A percentile compares a stretch with the other conserved stretches of the same genome.
Evolutionary conservation across 2,113 vertebrate species (phyloP).

Genomic region (Lagenorhynchus albirostris): DNA sequence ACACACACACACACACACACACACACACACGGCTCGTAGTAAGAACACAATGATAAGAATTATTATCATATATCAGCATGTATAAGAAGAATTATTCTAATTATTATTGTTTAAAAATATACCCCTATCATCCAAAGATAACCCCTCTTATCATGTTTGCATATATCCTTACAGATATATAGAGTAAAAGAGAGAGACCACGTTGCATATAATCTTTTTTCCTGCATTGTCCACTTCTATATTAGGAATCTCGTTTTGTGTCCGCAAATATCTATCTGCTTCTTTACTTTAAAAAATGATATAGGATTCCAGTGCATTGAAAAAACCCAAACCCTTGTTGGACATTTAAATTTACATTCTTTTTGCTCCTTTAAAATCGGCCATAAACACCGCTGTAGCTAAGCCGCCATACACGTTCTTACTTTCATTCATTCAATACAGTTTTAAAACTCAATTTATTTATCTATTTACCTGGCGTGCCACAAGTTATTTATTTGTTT

Average conservation of each 20-base stretch:
- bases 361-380: not conserved
- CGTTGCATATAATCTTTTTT: fast-evolving
- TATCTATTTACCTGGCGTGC: not conserved
- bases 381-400: not conserved
- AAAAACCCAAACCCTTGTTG: not conserved
- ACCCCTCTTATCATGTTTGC: not conserved
- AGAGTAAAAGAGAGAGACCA: not conserved
- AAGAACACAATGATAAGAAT: not conserved
- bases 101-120: not conserved
- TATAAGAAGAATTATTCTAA: not conserved
- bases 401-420: not conserved
- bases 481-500: not conserved
- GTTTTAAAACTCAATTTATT: not conserved
- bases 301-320: not conserved
- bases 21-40: too few species aligned
- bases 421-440: not conserved
- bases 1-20: not conserved
- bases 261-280: not conserved
- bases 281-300: not conserved
- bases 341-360: not conserved
- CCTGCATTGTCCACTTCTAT: not conserved
- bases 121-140: not conserved
- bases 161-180: not conserved
- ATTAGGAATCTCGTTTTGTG: not conserved
- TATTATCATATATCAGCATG: not conserved